Conservation (phyloP, 2,888 invertebrate species). For the Drosophila limbata region DNA sequence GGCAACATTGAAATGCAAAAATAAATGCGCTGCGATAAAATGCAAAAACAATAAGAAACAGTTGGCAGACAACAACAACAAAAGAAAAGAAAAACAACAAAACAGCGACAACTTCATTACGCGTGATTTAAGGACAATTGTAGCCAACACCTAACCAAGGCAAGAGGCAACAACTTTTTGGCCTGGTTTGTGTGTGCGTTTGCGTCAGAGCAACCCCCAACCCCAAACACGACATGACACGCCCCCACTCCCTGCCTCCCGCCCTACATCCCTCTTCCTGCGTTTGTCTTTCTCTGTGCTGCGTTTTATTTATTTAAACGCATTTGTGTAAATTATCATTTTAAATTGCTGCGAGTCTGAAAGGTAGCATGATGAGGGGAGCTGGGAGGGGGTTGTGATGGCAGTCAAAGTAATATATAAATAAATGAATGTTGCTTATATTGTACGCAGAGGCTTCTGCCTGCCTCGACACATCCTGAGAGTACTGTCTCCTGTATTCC, state of each 20-base stretch:
- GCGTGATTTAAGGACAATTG: constrained; percentile 83
- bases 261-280: neutral
- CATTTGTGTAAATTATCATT: constrained; percentile 84
- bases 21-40: constrained; percentile 80
- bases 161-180: constrained; percentile 33
- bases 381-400: neutral
- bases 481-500: constrained; percentile 1
- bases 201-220: constrained; percentile 38
- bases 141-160: constrained; percentile 73
- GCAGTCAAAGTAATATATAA: constrained; percentile 75
- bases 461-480: constrained; percentile 35
- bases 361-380: constrained; percentile 4
- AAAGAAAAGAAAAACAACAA: constrained; percentile 47
- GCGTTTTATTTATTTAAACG: constrained; percentile 83
- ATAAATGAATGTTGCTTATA: constrained; percentile 78
- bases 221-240: constrained; percentile 14
- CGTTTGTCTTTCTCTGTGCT: constrained; percentile 45
- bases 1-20: constrained; percentile 77
- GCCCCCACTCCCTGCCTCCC: neutral
- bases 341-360: constrained; percentile 75
- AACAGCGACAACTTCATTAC: constrained; percentile 82
- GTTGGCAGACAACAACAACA: constrained; percentile 14
- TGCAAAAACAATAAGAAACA: constrained; percentile 75
- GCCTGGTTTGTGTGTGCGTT: constrained; percentile 11
- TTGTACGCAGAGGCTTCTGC: constrained; percentile 52